Conservation (phyloP, 2,113 vertebrate genomes). For the Megaceryle maxima region DNA sequence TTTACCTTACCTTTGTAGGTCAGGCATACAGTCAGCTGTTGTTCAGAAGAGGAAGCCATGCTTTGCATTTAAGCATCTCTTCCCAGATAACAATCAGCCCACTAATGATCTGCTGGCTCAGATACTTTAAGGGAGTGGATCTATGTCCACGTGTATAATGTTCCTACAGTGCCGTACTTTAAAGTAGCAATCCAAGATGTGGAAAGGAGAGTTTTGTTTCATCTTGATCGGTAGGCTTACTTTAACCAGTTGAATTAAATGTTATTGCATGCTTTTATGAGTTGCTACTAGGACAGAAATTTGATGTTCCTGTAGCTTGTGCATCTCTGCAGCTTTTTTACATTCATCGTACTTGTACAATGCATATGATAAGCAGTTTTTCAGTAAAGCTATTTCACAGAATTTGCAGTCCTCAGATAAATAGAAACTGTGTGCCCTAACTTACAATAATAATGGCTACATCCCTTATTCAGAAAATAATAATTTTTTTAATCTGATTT, state of each 20-base stretch:
- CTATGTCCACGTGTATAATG: background rate
- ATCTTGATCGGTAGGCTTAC: background rate
- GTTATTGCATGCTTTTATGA: background rate
- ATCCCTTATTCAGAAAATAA: background rate
- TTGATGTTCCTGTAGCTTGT: background rate
- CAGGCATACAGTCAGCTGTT: background rate
- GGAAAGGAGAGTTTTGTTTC: background rate
- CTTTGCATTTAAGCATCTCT: background rate
- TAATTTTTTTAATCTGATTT: background rate
- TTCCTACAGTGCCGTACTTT: background rate
- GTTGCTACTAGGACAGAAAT: background rate
- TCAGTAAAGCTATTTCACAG: background rate
- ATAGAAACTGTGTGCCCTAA: background rate
- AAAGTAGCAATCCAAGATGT: background rate
- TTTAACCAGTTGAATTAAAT: background rate
- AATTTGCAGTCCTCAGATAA: background rate
- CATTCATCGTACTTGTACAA: background rate
- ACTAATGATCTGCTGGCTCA: background rate
- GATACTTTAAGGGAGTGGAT: background rate
- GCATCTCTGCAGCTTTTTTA: background rate
- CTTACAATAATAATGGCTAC: background rate
- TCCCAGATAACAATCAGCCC: background rate
- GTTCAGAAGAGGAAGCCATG: background rate
- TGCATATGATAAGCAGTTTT: background rate
- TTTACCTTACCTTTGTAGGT: background rate